Evolutionary conservation across 2,113 vertebrate genomes (phyloP), one percentile per base, ranked within the genome.

Genomic region (Gambusia holbrooki): DNA sequence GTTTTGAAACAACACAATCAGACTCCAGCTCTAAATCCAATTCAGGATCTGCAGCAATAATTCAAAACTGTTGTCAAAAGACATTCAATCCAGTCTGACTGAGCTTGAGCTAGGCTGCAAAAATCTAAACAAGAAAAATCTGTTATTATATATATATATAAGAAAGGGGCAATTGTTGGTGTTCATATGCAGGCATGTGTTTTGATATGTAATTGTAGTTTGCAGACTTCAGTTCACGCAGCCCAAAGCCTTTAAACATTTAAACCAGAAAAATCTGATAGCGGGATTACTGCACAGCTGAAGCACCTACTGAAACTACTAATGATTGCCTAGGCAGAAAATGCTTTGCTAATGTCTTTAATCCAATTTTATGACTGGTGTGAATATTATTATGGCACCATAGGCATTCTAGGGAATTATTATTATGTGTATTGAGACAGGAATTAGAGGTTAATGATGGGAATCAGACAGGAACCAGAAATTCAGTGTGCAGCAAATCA

Each of bases 401-500:
- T 61, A 48, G 71, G 74, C 71, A 66, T 77, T 81, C 86, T 58
- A 69, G 45, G 83, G 86, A 75, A 80, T 70, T 84, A 73, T 88
- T 85, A 84, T 65, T 64, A 62, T 69, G 72, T 68, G 58, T 35
- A 54, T 33, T 65, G 17, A 81, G 90, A 93, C 91, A 85, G 69
- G 84, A 88, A 93, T 93, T 92, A 80, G 87, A 81, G 82, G 90
- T 91, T 92, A 93, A 93, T 93, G 88, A 88, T 86, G 92, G 91
- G 93, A 91, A 93, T 93, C 93, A 93, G 91, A 93, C 92, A 84
- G 90, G 88, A 91, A 91, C 90, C 88, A 92, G 92, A 90, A 90
- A 91, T 90, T 91, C 77, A 82, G 51, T 64, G 7, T 68, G 68
- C 67, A 0, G 79, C 88, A 92, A 91, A 93, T 93, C 90, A 91